phyloP scores from a whole-genome alignment of 2,797 vertebrate genomes.

The Selene dorsalis region DNA sequence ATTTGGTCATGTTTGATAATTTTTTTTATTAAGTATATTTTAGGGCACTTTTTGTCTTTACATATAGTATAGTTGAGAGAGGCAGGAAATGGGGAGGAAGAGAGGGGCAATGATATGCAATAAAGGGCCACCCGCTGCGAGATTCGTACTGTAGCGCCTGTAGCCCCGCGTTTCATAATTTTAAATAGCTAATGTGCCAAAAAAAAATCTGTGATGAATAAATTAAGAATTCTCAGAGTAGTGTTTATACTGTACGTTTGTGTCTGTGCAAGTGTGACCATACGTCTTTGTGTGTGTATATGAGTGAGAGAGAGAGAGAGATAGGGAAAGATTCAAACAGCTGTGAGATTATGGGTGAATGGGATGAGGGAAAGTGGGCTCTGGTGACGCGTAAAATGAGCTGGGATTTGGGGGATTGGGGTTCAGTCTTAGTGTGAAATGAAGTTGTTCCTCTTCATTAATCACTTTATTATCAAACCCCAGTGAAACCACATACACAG shows the following conservation, averaged over 20 bases:
- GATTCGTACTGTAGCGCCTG: too few species aligned
- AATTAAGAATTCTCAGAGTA: neutral
- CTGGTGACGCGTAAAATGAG: slow-evolving; percentile 80
- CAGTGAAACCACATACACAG: slow-evolving; percentile 41
- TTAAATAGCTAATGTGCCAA: neutral
- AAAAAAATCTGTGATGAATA: neutral
- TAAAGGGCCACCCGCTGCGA: too few species aligned
- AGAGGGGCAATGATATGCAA: too few species aligned
- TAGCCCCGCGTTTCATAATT: neutral
- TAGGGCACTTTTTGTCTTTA: too few species aligned
- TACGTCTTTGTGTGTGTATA: neutral
- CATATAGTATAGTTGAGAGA: too few species aligned
- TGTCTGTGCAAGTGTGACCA: slow-evolving; percentile 15
- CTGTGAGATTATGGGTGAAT: slow-evolving; percentile 57
- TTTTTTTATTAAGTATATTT: too few species aligned
- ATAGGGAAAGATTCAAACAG: slow-evolving; percentile 46
- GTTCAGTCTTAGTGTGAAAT: slow-evolving; percentile 74
- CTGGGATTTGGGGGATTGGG: slow-evolving; percentile 77
- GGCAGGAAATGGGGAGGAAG: too few species aligned
- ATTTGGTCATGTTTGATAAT: too few species aligned
- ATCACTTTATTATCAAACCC: slow-evolving; percentile 71
- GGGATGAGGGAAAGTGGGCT: slow-evolving; percentile 62
- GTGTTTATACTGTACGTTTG: slow-evolving; percentile 7
- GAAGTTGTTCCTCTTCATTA: slow-evolving; percentile 80
- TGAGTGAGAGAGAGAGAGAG: neutral